These are phyloP conservation scores for Melinopterus prodromus DNA, from an alignment of 2,888 invertebrate genomes.

Conservation along the genomic window DNA sequence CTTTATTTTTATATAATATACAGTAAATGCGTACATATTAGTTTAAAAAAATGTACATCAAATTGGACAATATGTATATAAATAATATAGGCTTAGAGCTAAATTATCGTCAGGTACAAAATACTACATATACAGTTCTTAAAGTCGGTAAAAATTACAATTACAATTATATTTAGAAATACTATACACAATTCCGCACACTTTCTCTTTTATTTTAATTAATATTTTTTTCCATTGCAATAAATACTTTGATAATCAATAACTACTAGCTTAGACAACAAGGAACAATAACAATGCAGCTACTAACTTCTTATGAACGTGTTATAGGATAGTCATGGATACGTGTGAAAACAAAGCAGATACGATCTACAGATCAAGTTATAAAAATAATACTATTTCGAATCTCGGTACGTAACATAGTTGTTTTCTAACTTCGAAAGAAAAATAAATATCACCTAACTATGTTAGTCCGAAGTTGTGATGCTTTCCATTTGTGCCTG, in stretches of 20 bases:
- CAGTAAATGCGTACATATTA: neutral
- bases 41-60: neutral
- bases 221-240: neutral
- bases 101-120: constrained; percentile 4
- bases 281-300: neutral
- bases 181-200: neutral
- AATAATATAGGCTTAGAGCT: neutral
- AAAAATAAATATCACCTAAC: neutral
- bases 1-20: neutral
- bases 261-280: neutral
- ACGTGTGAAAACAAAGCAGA: neutral
- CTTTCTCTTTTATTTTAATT: neutral
- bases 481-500: neutral
- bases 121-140: neutral
- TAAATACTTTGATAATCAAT: neutral
- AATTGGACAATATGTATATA: neutral
- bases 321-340: neutral
- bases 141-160: neutral
- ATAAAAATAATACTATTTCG: neutral
- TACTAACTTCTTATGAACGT: neutral
- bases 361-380: neutral
- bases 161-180: neutral
- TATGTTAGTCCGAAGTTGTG: neutral
- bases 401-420: neutral
- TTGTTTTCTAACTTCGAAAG: neutral